phyloP scores from a whole-genome alignment of 2,113 vertebrate genomes.

The Engraulis encrasicolus region DNA sequence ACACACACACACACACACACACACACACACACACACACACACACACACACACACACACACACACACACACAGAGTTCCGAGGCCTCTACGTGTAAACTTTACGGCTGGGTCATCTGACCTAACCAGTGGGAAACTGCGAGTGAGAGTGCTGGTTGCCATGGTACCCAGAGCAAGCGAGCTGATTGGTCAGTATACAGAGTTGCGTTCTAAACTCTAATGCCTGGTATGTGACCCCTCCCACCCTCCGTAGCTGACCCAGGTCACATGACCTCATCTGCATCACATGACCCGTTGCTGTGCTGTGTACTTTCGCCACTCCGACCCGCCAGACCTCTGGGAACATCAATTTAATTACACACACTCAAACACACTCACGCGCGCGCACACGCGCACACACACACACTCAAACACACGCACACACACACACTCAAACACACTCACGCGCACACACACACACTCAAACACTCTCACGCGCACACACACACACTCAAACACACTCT shows the following conservation, averaged over 20 bases:
- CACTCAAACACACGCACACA: conserved; percentile 20
- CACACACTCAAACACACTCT: not conserved
- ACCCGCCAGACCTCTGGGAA: no score
- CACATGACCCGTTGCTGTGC: conserved; percentile 38
- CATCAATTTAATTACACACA: not conserved
- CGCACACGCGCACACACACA: not conserved
- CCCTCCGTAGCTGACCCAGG: not conserved
- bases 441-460: not conserved
- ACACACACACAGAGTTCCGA: not conserved
- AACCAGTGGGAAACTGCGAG: not conserved
- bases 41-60: not conserved
- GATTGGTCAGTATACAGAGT: conserved; percentile 18
- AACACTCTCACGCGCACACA: conserved; percentile 18
- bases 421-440: not conserved
- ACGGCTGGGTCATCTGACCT: conserved; percentile 7
- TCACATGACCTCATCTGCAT: not conserved
- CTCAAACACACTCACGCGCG: no score
- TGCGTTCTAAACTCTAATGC: conserved; percentile 36
- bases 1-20: not conserved
- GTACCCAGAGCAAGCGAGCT: not conserved
- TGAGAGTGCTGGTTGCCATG: not conserved
- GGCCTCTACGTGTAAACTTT: not conserved
- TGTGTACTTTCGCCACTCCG: not conserved
- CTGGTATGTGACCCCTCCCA: conserved; percentile 25
- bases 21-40: conserved; percentile 17